Evolutionary conservation across 2,888 invertebrate genomes (phyloP).

Genomic region (Trisateles emortualis): DNA sequence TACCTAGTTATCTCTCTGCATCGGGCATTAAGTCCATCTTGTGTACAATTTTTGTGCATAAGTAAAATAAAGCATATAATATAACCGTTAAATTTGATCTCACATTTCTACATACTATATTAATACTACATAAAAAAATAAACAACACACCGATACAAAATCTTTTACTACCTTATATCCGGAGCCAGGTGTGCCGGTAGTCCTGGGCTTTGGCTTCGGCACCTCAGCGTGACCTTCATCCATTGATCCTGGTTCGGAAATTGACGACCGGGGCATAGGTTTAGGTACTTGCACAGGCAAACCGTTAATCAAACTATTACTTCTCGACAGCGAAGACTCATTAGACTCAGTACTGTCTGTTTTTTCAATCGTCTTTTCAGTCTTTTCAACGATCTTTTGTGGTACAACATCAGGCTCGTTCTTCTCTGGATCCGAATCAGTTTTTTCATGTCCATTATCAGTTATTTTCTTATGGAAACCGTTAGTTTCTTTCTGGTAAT

Average conservation of each 20-base stretch:
- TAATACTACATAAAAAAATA: background rate
- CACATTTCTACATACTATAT: background rate
- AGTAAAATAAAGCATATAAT: no score
- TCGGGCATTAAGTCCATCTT: no score
- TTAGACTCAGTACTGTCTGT: slow-evolving; percentile 71
- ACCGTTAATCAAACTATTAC: slow-evolving; percentile 78
- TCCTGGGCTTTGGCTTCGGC: slow-evolving; percentile 90
- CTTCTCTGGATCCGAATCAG: slow-evolving; percentile 52
- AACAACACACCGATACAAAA: slow-evolving; percentile 23
- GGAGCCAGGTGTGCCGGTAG: slow-evolving; percentile 88
- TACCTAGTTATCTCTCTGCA: no score
- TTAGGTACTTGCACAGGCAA: slow-evolving; percentile 88
- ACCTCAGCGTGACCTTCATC: slow-evolving; percentile 78
- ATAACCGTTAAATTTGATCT: background rate
- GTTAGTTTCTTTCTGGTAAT: slow-evolving; percentile 69
- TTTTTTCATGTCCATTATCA: slow-evolving; percentile 70
- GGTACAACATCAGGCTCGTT: slow-evolving; percentile 51
- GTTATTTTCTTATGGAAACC: slow-evolving; percentile 74
- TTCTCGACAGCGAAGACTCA: slow-evolving; percentile 69
- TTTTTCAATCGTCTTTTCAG: slow-evolving; percentile 61
- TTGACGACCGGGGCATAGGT: slow-evolving; percentile 92
- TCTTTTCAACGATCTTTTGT: slow-evolving; percentile 43
- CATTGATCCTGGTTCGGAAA: slow-evolving; percentile 88
- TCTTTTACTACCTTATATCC: slow-evolving; percentile 91
- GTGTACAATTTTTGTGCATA: no score